Base-by-base conservation (phyloP, 2,888 invertebrate species). In the Tricholauxania praeusta region DNA sequence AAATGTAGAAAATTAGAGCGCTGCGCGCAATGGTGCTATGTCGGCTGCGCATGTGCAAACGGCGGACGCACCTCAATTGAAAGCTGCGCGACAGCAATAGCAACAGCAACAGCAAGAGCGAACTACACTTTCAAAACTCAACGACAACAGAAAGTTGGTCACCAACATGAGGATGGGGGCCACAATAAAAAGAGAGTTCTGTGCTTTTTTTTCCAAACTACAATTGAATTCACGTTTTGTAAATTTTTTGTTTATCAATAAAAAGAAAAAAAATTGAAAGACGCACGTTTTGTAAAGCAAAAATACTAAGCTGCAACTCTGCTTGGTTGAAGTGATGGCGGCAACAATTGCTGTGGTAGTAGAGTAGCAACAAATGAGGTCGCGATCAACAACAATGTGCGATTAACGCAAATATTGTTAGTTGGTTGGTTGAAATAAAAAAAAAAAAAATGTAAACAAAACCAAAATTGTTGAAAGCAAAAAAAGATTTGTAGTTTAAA, bases 71-170 rank as follows among this genome's bases (percentile, higher is more conserved):
- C 4, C 63, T 60, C 48, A 55, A 32, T 60, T 32, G 47, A 67
- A 64, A 32, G 51, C 64, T 48, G n/a, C 48, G 22, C 49, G 14
- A n/a, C 32, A 39, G 63, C 51, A 19, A 49, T 70, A 52, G 15
- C 52, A 63, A 71, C n/a, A 57, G 71, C 51, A 8, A 14, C 48
- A 72, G 28, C 62, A 55, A 53, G 39, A 19, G 62, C 48, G 62
- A 65, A 55, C 62, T 12, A 68, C 12, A 19, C 48, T 53, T 53
- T 69, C 49, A 52, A 51, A 55, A 22, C 15, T 51, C 48, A n/a
- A 55, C 47, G 32, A 15, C 60, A 64, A 55, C 60, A 51, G 72
- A 77, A 77, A 77, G 75, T 75, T 77, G 74, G 75, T 68, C 77
- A 65, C 69, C 70, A 69, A 49, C 28, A 73, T 62, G 53, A 75